Base-by-base conservation (phyloP, 2,888 invertebrate genomes). In the Pammene fasciana region DNA sequence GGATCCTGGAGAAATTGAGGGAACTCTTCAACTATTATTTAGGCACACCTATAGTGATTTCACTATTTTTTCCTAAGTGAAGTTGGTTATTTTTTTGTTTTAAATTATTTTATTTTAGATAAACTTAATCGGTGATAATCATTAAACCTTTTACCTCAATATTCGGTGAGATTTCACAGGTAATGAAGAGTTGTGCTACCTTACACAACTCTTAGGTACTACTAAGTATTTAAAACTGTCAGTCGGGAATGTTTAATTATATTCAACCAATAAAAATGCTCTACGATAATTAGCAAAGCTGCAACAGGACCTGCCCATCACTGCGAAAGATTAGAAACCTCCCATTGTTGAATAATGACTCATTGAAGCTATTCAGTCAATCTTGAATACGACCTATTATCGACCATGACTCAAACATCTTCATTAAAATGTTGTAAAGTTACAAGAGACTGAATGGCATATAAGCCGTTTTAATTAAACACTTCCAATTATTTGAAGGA, bases 361-460 rank as follows among this genome's bases (percentile, higher is more conserved):
- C 38, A 48, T 61, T 46, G 55, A 43, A 64, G 56, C 48, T 50
- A 64, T 65, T 68, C 64, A 68, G 57, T 52, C 52, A 52, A 68
- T 68, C 57, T 59, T 38, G 68, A 59, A 57, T 52, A 52, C 38
- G 57, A 36, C 45, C 52, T 64, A 68, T 68, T 68, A 68, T 59
- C 45, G 45, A 45, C 45, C 50, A 46, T 68, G 68, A 68, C 62
- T 55, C 41, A 10, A 34, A n/a, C 48, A 18, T 59, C 48, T 50
- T 38, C 18, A 50, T 11, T 9, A 50, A 48, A n/a, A 48, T 4
- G 38, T 8, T 8, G 16, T 50, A 38, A 50, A 9, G 18, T 9
- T 38, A 7, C 8, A 13, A n/a, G n/a, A 14, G 5, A 10, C 11
- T 62, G 48, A 62, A 52, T 62, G 62, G 50, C 10, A 41, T 18